These are phyloP conservation scores for Balanococcus diminutus DNA, from an alignment of 2,888 invertebrate species.

Conservation along the genomic window DNA sequence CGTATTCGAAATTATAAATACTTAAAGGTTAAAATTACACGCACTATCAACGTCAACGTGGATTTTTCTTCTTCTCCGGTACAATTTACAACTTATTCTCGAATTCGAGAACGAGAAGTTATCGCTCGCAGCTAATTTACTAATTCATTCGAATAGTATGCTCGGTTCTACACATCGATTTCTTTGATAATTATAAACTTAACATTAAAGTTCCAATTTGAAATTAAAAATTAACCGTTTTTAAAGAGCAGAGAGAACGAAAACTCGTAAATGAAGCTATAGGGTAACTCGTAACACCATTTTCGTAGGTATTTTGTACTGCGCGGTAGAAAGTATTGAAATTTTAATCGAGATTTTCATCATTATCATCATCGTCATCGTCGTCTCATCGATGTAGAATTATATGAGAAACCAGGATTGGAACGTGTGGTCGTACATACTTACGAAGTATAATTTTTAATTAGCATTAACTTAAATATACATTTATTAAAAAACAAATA, in stretches of 20 bases:
- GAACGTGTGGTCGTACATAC: constrained; percentile 5
- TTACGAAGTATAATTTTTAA: neutral
- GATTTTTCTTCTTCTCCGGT: neutral
- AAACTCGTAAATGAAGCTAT: neutral
- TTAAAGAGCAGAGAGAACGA: neutral
- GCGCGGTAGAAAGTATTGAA: neutral
- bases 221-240: constrained; percentile 12
- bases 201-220: constrained; percentile 10
- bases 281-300: constrained; percentile 16
- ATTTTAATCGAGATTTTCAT: neutral
- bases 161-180: neutral
- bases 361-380: neutral
- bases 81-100: neutral
- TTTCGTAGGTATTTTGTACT: neutral
- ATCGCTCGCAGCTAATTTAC: neutral
- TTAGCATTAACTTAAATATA: neutral
- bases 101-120: neutral
- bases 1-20: neutral
- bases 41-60: neutral
- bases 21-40: neutral
- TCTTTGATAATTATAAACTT: constrained; percentile 6
- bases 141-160: neutral
- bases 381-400: neutral
- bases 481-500: neutral
- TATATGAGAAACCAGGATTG: neutral